phyloP scores from a whole-genome alignment of 1,140 invertebrate species.

The Aricia agestis region DNA sequence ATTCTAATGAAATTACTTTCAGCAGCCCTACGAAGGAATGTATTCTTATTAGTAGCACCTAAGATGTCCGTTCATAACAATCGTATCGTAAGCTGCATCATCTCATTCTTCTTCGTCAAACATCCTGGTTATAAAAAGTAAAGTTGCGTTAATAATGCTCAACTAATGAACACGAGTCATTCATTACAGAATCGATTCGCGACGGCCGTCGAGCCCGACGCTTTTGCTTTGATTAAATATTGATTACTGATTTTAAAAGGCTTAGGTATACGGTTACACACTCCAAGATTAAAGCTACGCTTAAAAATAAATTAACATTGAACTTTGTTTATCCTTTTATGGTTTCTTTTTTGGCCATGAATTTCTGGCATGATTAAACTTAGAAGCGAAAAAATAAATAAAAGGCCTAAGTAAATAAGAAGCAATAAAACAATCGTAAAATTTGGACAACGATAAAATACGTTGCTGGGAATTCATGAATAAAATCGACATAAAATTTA shows the following conservation, averaged over 20 bases:
- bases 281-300: background rate
- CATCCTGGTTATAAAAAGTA: background rate
- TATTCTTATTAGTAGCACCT: too few species aligned
- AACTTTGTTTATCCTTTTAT: background rate
- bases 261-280: background rate
- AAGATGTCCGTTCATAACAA: too few species aligned
- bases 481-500: background rate
- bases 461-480: background rate
- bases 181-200: conserved; percentile 37
- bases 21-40: too few species aligned
- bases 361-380: background rate
- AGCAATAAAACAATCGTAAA: conserved; percentile 1
- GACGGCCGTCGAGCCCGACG: conserved; percentile 29
- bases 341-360: background rate
- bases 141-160: background rate
- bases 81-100: background rate
- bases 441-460: background rate
- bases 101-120: background rate
- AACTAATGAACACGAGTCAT: conserved; percentile 5
- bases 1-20: too few species aligned
- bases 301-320: background rate
- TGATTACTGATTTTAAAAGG: conserved; percentile 36
- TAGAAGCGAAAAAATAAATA: background rate
- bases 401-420: background rate
- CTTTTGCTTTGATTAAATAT: conserved; percentile 44